Conservation (phyloP, 2,888 invertebrate genomes). For the Eupithecia inturbata region DNA sequence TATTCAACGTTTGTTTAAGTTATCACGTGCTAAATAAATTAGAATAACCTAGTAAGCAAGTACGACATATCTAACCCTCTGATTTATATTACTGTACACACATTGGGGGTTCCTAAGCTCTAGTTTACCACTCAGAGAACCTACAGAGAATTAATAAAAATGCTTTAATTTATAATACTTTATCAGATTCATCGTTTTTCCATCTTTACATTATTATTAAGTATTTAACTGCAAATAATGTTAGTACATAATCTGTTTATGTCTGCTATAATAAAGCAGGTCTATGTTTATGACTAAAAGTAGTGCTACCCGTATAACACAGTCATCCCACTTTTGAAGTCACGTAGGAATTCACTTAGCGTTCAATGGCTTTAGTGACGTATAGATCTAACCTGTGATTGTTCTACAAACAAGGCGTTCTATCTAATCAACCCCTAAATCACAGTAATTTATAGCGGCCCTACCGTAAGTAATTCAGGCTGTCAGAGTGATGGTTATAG, state of each 20-base stretch:
- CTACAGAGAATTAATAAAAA: neutral
- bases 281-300: neutral
- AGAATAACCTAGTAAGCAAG: neutral
- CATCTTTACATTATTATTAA: neutral
- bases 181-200: neutral
- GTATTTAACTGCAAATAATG: neutral
- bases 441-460: conserved; percentile 26
- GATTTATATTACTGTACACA: neutral
- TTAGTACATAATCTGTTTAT: neutral
- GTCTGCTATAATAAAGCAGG: neutral
- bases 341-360: conserved; percentile 4
- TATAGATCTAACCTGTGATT: conserved; percentile 16
- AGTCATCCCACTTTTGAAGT: neutral
- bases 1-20: conserved; percentile 17
- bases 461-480: conserved; percentile 25
- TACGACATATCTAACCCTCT: neutral
- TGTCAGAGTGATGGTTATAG: conserved; percentile 23
- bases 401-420: conserved; percentile 15
- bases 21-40: neutral
- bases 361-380: neutral
- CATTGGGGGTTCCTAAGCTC: neutral
- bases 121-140: neutral
- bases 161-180: neutral
- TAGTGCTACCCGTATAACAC: neutral
- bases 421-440: conserved; percentile 26